These are phyloP conservation scores for Luffia ferchaultella DNA, from an alignment of 2,888 invertebrate species.

Conservation along the genomic window DNA sequence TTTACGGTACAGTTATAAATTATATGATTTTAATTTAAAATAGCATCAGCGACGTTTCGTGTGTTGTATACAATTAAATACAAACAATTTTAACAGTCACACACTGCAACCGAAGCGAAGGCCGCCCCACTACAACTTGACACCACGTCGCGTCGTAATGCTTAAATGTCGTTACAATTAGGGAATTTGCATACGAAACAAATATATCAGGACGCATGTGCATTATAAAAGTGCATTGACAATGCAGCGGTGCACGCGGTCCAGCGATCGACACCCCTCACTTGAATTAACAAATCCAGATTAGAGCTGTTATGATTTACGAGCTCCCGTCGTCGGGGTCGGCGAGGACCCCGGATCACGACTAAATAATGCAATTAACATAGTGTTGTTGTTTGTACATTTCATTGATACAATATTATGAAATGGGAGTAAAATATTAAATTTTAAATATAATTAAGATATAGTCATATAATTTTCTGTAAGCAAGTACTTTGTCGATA, in stretches of 20 bases:
- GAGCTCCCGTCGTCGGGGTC: conserved; percentile 34
- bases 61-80: no score
- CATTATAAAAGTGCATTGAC: conserved; percentile 21
- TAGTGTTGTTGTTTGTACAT: background rate
- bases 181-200: conserved; percentile 50
- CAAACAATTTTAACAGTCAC: no score
- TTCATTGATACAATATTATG: no score
- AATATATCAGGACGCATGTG: conserved; percentile 48
- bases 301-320: conserved; percentile 51
- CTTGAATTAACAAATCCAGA: conserved; percentile 50
- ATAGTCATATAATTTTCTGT: no score
- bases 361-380: conserved; percentile 2
- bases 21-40: no score
- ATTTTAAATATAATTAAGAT: no score
- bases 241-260: background rate
- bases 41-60: no score
- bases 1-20: background rate
- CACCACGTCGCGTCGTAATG: conserved; percentile 17
- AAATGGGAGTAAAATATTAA: no score
- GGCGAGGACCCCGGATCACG: conserved; percentile 4
- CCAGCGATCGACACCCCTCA: background rate
- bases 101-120: no score
- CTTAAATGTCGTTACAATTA: conserved; percentile 58
- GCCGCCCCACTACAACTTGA: background rate
- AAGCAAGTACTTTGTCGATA: no score